phyloP scores from a whole-genome alignment of 2,888 invertebrate species.

The Brenthis hecate region DNA sequence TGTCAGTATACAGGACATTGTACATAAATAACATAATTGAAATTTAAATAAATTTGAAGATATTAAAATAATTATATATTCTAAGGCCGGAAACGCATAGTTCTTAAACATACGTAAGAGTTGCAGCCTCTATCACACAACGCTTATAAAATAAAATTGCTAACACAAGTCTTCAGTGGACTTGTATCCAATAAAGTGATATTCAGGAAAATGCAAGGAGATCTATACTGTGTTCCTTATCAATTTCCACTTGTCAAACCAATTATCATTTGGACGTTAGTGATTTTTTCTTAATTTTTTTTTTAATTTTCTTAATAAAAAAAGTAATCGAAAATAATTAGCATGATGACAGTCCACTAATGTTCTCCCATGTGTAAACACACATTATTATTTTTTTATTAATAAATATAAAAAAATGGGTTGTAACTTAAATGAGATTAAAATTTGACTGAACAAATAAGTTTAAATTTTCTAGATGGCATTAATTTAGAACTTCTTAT shows the following conservation, averaged over 20 bases:
- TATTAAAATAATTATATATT: not conserved
- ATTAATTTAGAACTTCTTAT: too few relatives aligned
- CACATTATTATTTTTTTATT: too few relatives aligned
- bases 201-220: conserved; percentile 49
- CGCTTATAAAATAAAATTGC: conserved; percentile 54
- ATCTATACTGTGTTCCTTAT: conserved; percentile 35
- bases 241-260: conserved; percentile 1
- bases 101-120: conserved; percentile 43
- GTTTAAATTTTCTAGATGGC: too few relatives aligned
- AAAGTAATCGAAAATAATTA: not conserved
- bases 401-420: too few relatives aligned
- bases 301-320: not conserved
- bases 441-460: too few relatives aligned
- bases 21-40: too few relatives aligned
- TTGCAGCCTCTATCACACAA: conserved; percentile 67
- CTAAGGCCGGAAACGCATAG: conserved; percentile 32
- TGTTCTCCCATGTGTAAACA: too few relatives aligned
- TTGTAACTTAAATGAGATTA: too few relatives aligned
- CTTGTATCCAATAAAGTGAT: not conserved
- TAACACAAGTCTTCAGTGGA: conserved; percentile 47
- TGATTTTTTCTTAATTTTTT: not conserved
- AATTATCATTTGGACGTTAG: not conserved
- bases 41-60: too few relatives aligned
- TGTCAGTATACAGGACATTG: too few relatives aligned
- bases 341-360: not conserved